Percentiles rank a stretch among this genome's conserved stretches.
phyloP scores from a whole-genome alignment of 2,888 invertebrate genomes.

The Linnaemya vulpina region DNA sequence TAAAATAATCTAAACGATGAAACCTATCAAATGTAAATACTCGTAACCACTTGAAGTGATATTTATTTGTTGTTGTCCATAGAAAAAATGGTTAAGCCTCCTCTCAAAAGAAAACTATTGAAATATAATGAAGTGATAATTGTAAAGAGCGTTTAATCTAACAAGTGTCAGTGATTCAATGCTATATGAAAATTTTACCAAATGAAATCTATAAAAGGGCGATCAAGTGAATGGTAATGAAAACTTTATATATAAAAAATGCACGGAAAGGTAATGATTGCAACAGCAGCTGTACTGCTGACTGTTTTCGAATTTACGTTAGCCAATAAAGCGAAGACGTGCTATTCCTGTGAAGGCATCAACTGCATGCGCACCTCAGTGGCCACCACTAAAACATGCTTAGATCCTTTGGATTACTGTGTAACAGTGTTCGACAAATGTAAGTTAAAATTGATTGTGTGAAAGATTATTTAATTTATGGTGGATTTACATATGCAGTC shows the following conservation, averaged over 20 bases:
- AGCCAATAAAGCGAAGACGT: constrained; percentile 76
- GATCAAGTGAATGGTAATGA: background rate
- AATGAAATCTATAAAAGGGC: constrained; percentile 64
- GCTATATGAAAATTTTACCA: background rate
- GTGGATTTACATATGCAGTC: constrained; percentile 30
- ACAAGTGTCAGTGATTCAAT: constrained; percentile 25
- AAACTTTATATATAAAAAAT: constrained; percentile 18
- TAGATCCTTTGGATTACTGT: constrained; percentile 79
- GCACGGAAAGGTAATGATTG: constrained; percentile 23
- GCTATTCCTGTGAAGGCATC: constrained; percentile 79
- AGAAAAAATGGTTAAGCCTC: background rate
- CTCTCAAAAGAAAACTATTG: constrained; percentile 29
- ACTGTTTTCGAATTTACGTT: background rate
- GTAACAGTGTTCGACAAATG: constrained; percentile 79
- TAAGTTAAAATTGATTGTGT: constrained; percentile 68
- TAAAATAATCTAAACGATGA: background rate
- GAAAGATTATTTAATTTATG: background rate
- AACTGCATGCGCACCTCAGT: constrained; percentile 77
- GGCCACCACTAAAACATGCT: constrained; percentile 74
- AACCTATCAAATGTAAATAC: background rate
- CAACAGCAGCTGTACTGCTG: constrained; percentile 18
- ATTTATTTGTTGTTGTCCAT: background rate
- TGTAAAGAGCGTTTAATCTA: constrained; percentile 38
- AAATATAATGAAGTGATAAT: constrained; percentile 59
- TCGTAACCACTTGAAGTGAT: background rate